phyloP scores from a whole-genome alignment of 2,113 vertebrate species.

The Rhabdomys dilectus region DNA sequence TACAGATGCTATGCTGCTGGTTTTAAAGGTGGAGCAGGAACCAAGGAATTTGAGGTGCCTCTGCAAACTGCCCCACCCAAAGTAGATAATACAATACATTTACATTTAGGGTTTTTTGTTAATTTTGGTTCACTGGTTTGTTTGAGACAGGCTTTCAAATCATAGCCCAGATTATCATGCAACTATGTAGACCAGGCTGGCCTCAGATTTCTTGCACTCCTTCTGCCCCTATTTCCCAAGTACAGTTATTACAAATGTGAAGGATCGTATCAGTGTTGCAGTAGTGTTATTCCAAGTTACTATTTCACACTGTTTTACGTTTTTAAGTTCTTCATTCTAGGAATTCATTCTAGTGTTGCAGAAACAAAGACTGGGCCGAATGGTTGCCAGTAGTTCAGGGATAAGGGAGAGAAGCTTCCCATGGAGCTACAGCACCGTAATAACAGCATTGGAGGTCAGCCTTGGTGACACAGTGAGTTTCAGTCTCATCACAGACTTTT shows the following conservation, averaged over 20 bases:
- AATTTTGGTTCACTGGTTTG: background rate
- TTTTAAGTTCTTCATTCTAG: constrained; percentile 2
- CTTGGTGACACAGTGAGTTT: background rate
- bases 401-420: background rate
- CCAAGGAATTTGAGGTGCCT: background rate
- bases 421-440: too few relatives aligned
- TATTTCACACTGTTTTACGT: background rate
- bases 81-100: background rate
- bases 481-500: too few relatives aligned
- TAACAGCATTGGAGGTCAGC: background rate
- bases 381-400: background rate
- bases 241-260: background rate
- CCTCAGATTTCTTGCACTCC: background rate
- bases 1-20: background rate
- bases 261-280: background rate
- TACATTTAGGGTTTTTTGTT: background rate
- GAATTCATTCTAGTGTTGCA: constrained; percentile 6
- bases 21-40: constrained; percentile 15
- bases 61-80: background rate
- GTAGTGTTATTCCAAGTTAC: constrained; percentile 1
- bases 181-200: background rate
- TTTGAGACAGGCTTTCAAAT: background rate
- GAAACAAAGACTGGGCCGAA: background rate
- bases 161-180: background rate
- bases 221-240: background rate